Conservation (phyloP, 2,888 invertebrate species). For the Saturnia japonica region DNA sequence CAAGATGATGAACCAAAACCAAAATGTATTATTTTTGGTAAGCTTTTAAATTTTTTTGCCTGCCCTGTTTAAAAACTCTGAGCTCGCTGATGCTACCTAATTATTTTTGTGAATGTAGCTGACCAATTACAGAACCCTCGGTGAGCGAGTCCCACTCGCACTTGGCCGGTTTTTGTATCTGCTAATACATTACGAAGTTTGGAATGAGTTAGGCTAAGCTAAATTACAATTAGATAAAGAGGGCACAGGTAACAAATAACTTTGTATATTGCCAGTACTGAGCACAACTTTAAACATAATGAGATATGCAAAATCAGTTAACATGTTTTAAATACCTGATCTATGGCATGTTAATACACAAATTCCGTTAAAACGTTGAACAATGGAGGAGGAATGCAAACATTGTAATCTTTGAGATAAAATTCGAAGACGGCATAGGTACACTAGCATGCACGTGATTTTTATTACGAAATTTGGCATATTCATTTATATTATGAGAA, state of each 20-base stretch:
- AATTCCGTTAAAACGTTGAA: constrained; percentile 43
- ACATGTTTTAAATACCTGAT: constrained; percentile 28
- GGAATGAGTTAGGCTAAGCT: neutral
- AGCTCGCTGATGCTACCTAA: too few species aligned
- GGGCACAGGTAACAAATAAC: neutral
- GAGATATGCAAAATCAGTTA: constrained; percentile 4
- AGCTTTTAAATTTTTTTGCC: too few species aligned
- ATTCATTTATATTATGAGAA: constrained; percentile 45
- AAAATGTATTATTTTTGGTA: too few species aligned
- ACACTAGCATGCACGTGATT: constrained; percentile 45
- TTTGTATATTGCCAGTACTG: neutral
- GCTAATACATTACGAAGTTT: neutral
- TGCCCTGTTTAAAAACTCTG: too few species aligned
- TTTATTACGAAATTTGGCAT: constrained; percentile 46
- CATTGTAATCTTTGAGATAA: constrained; percentile 69
- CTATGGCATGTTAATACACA: constrained; percentile 30
- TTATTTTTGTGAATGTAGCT: too few species aligned
- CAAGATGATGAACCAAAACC: too few species aligned
- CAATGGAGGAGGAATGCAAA: constrained; percentile 64
- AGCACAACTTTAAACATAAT: neutral
- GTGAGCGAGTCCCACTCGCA: too few species aligned
- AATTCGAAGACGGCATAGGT: constrained; percentile 37
- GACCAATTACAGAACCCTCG: too few species aligned
- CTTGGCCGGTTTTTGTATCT: too few species aligned
- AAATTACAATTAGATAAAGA: constrained; percentile 1